These are phyloP conservation scores for Graphium colonna DNA, from an alignment of 2,888 invertebrate genomes.

Conservation along the genomic window DNA sequence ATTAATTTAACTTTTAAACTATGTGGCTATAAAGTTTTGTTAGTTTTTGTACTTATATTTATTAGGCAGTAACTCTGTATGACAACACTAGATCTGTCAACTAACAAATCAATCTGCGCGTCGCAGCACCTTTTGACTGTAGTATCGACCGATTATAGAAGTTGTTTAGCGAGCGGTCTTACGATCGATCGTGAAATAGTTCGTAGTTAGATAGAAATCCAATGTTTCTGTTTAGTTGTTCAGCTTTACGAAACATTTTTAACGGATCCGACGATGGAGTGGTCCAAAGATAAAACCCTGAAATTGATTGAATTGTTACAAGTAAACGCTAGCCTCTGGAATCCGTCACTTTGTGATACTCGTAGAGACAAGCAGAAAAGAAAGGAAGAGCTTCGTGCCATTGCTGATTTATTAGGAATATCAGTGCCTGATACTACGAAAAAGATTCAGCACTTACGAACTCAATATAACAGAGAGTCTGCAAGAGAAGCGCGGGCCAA, in stretches of 20 bases:
- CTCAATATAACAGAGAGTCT: constrained; percentile 81
- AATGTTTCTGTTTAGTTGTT: constrained; percentile 42
- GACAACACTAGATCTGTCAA: constrained; percentile 32
- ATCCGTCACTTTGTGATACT: constrained; percentile 63
- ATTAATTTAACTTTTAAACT: too few species aligned
- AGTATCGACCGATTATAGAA: constrained; percentile 17
- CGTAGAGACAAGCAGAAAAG: constrained; percentile 70
- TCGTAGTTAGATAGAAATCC: constrained; percentile 32
- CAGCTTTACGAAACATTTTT: constrained; percentile 29
- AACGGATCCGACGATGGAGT: constrained; percentile 57
- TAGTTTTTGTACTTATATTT: too few species aligned
- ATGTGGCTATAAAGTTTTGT: too few species aligned
- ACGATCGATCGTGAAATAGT: constrained; percentile 47
- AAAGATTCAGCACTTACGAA: constrained; percentile 81
- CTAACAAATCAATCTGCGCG: constrained; percentile 31
- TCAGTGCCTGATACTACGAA: constrained; percentile 75
- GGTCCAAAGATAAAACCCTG: constrained; percentile 72
- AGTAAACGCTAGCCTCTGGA: constrained; percentile 65
- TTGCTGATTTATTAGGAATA: constrained; percentile 58
- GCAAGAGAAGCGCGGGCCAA: constrained; percentile 74
- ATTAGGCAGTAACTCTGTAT: not conserved
- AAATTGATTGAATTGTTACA: constrained; percentile 69
- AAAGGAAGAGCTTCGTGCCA: constrained; percentile 61
- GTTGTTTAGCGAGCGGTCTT: constrained; percentile 44
- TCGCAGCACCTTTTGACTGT: constrained; percentile 21